Base-by-base conservation (phyloP, 2,113 vertebrate species). In the Sapayoa aenigma region DNA sequence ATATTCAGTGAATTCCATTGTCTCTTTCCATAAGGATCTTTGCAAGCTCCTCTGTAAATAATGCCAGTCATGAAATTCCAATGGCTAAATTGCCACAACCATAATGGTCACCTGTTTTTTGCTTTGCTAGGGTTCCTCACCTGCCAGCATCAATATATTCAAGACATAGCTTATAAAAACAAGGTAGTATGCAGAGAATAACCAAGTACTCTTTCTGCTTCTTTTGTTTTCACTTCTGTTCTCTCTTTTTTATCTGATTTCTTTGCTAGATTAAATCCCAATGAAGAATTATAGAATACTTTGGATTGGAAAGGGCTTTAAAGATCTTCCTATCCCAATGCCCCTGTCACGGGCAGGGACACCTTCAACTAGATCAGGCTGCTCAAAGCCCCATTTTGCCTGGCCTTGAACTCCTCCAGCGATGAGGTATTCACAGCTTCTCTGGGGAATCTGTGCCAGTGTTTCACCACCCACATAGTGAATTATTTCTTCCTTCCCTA, bases 51-150 rank as follows among this genome's bases (percentile, higher is more conserved):
- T 91, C 66, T 96, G 94, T 90, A 95, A 95, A 84, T 95, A 95
- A 96, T 78, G 49, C 60, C 73, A 86, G 83, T 75, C 92, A 88
- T 89, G 76, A 97, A 94, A 94, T 56, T 85, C 83, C 85, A 86
- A 67, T 89, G 88, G 79, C 65, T 47, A 94, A 88, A 94, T 90
- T 92, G 90, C 20, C 76, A 75, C 83, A 88, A 78, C 52, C 76
- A 46, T 93, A 93, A 92, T 91, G 93, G 94, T 90, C 89, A 87
- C 69, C 73, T 90, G 37, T 28, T 94, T 95, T 97, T 93, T 95
- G 73, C 73, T 95, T 78, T 81, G 73, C 77, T 95, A 41, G 84
- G 28, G 39, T 95, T 95, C 85, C 35, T 96, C 42, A 77, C 82
- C 55, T 92, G 73, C 52, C 88, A 95, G 49, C 56, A 65, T 75